Evolutionary conservation across 1,140 invertebrate genomes (phyloP).

Genomic region (Anastatus disparis): DNA sequence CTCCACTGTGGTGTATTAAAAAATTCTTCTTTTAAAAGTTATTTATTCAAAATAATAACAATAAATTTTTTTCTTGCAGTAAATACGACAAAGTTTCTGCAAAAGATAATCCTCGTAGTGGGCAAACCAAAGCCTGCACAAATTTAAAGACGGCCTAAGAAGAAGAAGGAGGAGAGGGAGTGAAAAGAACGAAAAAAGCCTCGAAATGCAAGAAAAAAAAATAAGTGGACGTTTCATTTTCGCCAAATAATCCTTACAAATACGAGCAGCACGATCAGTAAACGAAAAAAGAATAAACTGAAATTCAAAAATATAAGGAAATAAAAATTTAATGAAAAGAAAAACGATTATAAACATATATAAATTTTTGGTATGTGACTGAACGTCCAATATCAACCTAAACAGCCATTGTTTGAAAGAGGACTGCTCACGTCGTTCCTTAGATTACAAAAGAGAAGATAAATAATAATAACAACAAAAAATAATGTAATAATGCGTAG

Average conservation of each 20-base stretch:
- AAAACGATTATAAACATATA: conserved; percentile 15
- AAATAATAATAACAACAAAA: too few relatives aligned
- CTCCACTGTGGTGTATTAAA: too few relatives aligned
- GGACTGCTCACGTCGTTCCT: conserved; percentile 12
- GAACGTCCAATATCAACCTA: conserved; percentile 25
- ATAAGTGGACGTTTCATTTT: too few relatives aligned
- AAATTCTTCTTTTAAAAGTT: too few relatives aligned
- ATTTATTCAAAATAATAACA: too few relatives aligned
- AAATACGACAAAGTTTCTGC: conserved; percentile 71
- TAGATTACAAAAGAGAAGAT: too few relatives aligned
- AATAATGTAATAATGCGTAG: not conserved
- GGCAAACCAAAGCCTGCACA: conserved; percentile 75
- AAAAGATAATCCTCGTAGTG: conserved; percentile 75
- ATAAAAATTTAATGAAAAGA: not conserved
- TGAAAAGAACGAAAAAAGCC: too few relatives aligned
- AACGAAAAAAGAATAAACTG: too few relatives aligned
- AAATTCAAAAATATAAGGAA: conserved; percentile 8
- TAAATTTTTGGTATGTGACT: not conserved
- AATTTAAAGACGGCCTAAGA: conserved; percentile 67
- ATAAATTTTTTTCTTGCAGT: conserved; percentile 60
- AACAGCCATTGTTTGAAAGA: conserved; percentile 36
- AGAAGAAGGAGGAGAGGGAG: too few relatives aligned
- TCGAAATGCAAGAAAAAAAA: too few relatives aligned
- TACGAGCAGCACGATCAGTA: too few relatives aligned
- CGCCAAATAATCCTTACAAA: too few relatives aligned